Evolutionary conservation across 2,888 invertebrate species (phyloP).

Genomic region (Oscheius sp.): DNA sequence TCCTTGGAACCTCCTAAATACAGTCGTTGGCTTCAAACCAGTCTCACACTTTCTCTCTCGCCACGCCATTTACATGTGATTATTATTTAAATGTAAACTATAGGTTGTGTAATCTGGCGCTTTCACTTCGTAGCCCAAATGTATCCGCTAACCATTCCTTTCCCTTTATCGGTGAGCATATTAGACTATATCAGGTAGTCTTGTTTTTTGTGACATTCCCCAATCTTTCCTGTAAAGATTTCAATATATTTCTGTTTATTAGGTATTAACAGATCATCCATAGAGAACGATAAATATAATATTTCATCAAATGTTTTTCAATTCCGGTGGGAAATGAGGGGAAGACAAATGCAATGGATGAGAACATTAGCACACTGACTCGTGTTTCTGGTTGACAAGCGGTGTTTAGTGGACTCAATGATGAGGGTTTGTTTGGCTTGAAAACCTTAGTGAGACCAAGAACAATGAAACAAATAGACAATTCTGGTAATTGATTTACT

Average conservation of each 20-base stretch:
- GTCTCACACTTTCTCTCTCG: constrained; percentile 13
- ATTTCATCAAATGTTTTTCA: neutral
- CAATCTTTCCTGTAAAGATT: constrained; percentile 33
- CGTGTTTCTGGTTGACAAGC: too few species aligned
- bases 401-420: too few species aligned
- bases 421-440: too few species aligned
- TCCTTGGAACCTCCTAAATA: constrained; percentile 85
- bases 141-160: constrained; percentile 10
- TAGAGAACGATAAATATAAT: neutral
- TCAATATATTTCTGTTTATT: neutral
- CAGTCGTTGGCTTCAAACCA: neutral
- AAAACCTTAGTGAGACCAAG: too few species aligned
- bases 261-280: neutral
- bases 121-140: neutral
- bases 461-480: too few species aligned
- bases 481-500: too few species aligned
- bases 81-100: neutral
- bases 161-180: constrained; percentile 29
- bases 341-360: too few species aligned
- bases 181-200: constrained; percentile 37
- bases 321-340: neutral
- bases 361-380: too few species aligned
- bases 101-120: constrained; percentile 23
- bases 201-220: constrained; percentile 27
- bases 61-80: constrained; percentile 33